Base-by-base conservation (phyloP, 2,113 vertebrate species). In the Catharus fuscescens region DNA sequence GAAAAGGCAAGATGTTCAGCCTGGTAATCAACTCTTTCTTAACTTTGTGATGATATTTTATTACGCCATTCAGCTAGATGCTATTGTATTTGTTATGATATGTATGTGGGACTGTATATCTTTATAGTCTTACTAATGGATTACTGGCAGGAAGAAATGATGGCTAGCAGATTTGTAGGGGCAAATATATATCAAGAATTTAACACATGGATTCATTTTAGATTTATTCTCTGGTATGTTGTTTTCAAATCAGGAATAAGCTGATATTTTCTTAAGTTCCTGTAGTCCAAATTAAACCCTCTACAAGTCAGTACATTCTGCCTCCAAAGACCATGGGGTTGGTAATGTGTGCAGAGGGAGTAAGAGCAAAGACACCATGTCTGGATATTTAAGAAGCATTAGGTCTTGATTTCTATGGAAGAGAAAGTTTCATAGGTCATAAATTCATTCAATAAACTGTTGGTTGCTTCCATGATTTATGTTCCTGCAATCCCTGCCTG, bases 381-480 rank as follows among this genome's bases (percentile, higher is more conserved):
- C 93, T 94, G 90, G 88, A 24, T 93, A 34, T 90, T 93, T 74
- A 83, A 80, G 71, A 56, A 86, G 67, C 31, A 21, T 77, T 70
- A 62, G 31, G 77, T 56, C 70, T 78, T 67, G 36, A 15, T 92
- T 96, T 71, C 76, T 81, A 6, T 64, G 69, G 56, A 90, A 84
- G 65, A 45, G n/a, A 67, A 52, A 38, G 36, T 78, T 96, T 96
- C 86, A 42, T 64, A 86, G 93, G 45, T 90, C 73, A 34, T 80
- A 50, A 72, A 61, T 77, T 88, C 54, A 82, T 72, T 76, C 50
- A 79, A 85, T 79, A 76, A 92, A 73, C 59, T 85, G 28, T 48
- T 93, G 53, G 72, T 94, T 95, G 76, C 40, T 88, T 45, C 53
- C 15, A 6, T 86, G 92, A 94, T 86, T 96, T 96, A 95, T 88